phyloP scores from a whole-genome alignment of 2,797 vertebrate species.

The Brachyrhaphis roseni region DNA sequence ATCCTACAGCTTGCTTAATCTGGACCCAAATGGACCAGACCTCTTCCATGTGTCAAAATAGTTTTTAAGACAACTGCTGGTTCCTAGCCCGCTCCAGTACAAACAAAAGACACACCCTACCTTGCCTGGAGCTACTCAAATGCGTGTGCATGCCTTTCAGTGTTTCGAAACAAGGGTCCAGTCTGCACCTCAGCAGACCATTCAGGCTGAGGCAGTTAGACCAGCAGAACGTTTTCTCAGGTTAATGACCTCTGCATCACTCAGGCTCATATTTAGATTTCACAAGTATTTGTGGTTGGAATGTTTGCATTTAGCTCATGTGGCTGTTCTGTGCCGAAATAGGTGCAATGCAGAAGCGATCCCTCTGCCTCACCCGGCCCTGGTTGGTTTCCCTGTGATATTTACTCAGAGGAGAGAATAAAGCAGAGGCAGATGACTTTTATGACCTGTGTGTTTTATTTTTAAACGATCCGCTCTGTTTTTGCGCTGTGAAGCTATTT shows the following conservation, averaged over 20 bases:
- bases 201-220: slow-evolving; percentile 35
- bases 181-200: slow-evolving; percentile 29
- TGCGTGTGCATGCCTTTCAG: slow-evolving; percentile 15
- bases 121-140: slow-evolving; percentile 12
- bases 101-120: neutral
- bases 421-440: slow-evolving; percentile 24
- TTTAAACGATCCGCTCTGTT: slow-evolving; percentile 10
- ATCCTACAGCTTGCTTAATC: neutral
- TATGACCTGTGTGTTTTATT: slow-evolving; percentile 39
- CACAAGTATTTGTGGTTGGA: slow-evolving; percentile 29
- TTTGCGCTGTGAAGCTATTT: neutral
- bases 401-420: slow-evolving; percentile 40
- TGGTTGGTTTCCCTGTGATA: slow-evolving; percentile 19
- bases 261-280: slow-evolving; percentile 37
- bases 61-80: slow-evolving; percentile 3
- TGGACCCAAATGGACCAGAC: neutral
- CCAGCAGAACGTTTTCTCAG: slow-evolving; percentile 51
- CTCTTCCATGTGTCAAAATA: neutral
- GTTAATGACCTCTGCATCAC: slow-evolving; percentile 42
- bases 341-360: slow-evolving; percentile 20
- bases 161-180: slow-evolving; percentile 29
- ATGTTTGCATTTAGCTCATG: slow-evolving; percentile 27
- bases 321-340: slow-evolving; percentile 10
- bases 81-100: slow-evolving; percentile 24
- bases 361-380: neutral